Percentiles rank a stretch among this genome's conserved stretches.
Evolutionary conservation across 2,888 invertebrate species (phyloP).

Genomic region (Rhimphoctona megacephalus): DNA sequence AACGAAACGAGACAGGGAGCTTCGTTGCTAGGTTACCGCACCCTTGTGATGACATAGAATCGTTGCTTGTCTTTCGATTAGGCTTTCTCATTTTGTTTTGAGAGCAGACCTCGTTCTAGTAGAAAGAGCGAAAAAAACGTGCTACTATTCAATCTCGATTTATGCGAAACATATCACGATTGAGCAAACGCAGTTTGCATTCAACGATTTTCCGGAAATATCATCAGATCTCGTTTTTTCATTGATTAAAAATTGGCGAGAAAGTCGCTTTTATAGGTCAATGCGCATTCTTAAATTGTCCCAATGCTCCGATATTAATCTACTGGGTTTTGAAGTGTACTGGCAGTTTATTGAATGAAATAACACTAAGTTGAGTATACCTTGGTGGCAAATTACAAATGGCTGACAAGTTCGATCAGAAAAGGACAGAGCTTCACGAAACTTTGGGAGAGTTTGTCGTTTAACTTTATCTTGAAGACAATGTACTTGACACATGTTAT

Average conservation of each 20-base stretch:
- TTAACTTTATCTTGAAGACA: neutral
- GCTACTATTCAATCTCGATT: neutral
- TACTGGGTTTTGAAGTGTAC: neutral
- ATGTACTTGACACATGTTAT: neutral
- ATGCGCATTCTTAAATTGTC: neutral
- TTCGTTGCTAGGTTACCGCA: slow-evolving; percentile 45
- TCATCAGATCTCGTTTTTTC: neutral
- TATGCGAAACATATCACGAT: neutral
- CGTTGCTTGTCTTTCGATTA: slow-evolving; percentile 19
- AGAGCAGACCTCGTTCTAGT: neutral
- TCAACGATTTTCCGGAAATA: too few relatives aligned
- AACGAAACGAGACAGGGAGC: slow-evolving; percentile 30
- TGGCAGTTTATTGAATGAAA: neutral
- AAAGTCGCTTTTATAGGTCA: neutral
- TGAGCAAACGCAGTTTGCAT: neutral
- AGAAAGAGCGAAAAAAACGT: neutral
- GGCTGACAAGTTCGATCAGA: neutral
- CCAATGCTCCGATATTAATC: neutral
- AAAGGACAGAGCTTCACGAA: neutral
- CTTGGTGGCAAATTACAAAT: neutral
- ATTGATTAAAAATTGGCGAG: neutral
- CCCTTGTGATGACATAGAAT: slow-evolving; percentile 42
- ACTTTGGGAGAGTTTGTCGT: neutral
- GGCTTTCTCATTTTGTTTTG: neutral
- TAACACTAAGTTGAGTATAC: neutral